These are phyloP conservation scores for Spermophilus dauricus DNA, from an alignment of 2,113 vertebrate species.

Conservation along the genomic window DNA sequence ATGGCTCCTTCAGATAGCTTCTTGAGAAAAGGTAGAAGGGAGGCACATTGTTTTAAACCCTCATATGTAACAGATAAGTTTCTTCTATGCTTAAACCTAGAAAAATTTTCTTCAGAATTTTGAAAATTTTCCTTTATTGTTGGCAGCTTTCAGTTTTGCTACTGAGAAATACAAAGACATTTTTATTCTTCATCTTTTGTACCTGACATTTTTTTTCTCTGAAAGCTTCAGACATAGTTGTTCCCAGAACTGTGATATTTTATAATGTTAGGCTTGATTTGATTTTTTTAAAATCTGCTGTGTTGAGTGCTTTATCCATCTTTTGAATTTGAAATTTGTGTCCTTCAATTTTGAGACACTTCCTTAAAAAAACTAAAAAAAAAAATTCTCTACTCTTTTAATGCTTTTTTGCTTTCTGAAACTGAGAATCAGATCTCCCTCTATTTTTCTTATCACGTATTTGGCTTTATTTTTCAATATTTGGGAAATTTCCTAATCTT, in stretches of 20 bases:
- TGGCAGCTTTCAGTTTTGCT: background rate
- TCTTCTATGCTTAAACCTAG: background rate
- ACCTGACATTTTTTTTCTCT: conserved; percentile 24
- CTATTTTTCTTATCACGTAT: background rate
- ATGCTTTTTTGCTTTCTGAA: background rate
- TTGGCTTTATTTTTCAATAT: background rate
- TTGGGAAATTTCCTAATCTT: background rate
- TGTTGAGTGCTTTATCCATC: background rate
- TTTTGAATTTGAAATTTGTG: conserved; percentile 17
- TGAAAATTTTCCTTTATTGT: background rate
- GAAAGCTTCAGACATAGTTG: background rate
- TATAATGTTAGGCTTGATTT: background rate
- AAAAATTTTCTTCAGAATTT: background rate
- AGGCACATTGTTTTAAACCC: background rate
- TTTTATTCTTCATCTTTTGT: conserved; percentile 23
- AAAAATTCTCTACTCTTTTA: background rate
- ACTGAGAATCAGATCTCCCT: background rate
- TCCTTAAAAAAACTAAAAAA: background rate
- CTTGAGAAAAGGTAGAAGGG: background rate
- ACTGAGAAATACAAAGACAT: background rate
- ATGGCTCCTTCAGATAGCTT: background rate
- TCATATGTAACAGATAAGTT: background rate
- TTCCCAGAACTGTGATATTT: conserved; percentile 36
- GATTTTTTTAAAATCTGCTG: background rate
- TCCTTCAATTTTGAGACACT: conserved; percentile 24